phyloP scores from a whole-genome alignment of 2,797 vertebrate species.

The Eulemur albifrons region DNA sequence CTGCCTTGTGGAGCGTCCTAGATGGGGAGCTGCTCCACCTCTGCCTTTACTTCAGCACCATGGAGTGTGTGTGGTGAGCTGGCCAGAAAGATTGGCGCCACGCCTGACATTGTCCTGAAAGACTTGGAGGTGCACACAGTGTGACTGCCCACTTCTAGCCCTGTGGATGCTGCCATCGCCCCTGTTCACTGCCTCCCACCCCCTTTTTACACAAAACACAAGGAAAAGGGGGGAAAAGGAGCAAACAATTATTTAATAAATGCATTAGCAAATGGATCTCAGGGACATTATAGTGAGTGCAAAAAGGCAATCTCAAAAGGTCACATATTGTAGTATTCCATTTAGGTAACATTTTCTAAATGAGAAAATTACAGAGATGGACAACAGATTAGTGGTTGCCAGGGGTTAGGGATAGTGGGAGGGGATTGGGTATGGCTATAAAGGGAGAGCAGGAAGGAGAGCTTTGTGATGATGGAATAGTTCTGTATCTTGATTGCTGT shows the following conservation, averaged over 20 bases:
- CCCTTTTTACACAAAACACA: background rate
- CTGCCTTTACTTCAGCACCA: conserved; percentile 89
- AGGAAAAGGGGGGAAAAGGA: background rate
- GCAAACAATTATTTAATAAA: background rate
- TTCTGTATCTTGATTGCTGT: background rate
- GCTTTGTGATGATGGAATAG: background rate
- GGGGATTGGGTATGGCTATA: background rate
- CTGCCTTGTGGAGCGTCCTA: conserved; percentile 84
- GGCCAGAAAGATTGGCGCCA: conserved; percentile 90
- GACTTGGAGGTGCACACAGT: conserved; percentile 87
- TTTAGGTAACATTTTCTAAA: conserved; percentile 43
- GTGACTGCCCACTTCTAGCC: conserved; percentile 88
- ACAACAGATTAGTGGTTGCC: conserved; percentile 24
- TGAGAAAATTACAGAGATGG: conserved; percentile 49
- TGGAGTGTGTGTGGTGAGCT: conserved; percentile 87
- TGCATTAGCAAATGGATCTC: conserved; percentile 33
- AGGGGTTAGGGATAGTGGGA: background rate
- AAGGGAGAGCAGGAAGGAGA: background rate
- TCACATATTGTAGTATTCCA: background rate
- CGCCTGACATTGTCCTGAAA: conserved; percentile 88
- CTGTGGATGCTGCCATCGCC: background rate
- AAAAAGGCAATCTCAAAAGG: conserved; percentile 20
- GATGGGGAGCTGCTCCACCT: conserved; percentile 89
- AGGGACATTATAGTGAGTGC: background rate
- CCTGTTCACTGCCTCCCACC: background rate